A percentile compares a stretch with the other conserved stretches of the same genome.
Evolutionary conservation across 2,113 vertebrate genomes (phyloP).

Genomic region (Pelmatolapia mariae): DNA sequence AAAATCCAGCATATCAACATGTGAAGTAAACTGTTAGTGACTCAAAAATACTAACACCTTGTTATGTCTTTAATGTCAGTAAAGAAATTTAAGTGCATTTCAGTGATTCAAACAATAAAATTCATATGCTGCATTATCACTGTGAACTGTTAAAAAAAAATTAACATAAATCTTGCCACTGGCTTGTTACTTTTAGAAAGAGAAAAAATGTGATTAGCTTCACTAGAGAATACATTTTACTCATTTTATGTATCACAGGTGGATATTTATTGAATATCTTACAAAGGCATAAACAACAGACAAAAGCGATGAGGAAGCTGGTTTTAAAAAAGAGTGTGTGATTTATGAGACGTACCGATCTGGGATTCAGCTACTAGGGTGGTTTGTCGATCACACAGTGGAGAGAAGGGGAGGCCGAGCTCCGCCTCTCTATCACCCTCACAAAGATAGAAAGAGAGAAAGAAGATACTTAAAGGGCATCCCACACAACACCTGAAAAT

Average conservation of each 20-base stretch:
- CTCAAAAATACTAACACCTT: neutral
- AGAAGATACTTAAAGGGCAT: slow-evolving; percentile 50
- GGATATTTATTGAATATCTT: neutral
- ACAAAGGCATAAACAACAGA: neutral
- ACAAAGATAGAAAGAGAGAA: slow-evolving; percentile 45
- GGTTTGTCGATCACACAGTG: slow-evolving; percentile 85
- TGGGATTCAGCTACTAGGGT: slow-evolving; percentile 87
- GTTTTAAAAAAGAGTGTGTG: neutral
- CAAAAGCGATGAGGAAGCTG: neutral
- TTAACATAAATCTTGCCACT: rapidly evolving
- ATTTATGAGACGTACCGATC: slow-evolving; percentile 73
- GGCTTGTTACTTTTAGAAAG: neutral
- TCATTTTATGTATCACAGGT: rapidly evolving
- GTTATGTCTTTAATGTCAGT: neutral
- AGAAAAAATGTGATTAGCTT: neutral
- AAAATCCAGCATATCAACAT: neutral
- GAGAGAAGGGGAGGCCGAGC: slow-evolving; percentile 84
- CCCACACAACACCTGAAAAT: slow-evolving; percentile 37
- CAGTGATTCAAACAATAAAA: neutral
- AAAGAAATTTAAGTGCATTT: neutral
- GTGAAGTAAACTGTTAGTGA: neutral
- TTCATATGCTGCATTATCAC: neutral
- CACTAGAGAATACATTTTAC: neutral
- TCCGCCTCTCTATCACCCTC: slow-evolving; percentile 89
- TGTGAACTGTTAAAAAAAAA: neutral